Evolutionary conservation across 2,888 invertebrate genomes (phyloP).

Genomic region (Tetragonula carbonaria): DNA sequence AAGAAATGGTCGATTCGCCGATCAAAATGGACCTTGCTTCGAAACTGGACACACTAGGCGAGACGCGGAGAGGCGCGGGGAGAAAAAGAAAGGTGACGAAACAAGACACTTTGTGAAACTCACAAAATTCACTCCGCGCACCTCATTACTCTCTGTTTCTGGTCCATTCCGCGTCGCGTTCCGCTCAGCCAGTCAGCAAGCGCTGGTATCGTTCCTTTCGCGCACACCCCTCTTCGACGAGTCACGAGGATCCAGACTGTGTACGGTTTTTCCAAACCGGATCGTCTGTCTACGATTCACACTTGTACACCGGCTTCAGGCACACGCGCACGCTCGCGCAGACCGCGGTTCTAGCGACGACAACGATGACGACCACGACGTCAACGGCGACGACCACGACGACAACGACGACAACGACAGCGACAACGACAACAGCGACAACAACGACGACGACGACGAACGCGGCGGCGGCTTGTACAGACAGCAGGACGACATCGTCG

Average conservation of each 20-base stretch:
- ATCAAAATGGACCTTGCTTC: neutral
- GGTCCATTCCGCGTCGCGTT: slow-evolving; percentile 24
- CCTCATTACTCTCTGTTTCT: slow-evolving; percentile 50
- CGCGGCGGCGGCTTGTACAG: slow-evolving; percentile 78
- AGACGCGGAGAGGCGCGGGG: too few relatives aligned
- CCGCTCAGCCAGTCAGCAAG: slow-evolving; percentile 33
- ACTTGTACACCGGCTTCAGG: slow-evolving; percentile 63
- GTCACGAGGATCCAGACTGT: slow-evolving; percentile 42
- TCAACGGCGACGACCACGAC: slow-evolving; percentile 56
- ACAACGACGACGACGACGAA: slow-evolving; percentile 64
- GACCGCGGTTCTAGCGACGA: slow-evolving; percentile 68
- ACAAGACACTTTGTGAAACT: slow-evolving; percentile 10
- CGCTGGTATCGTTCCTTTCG: slow-evolving; percentile 36
- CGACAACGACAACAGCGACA: slow-evolving; percentile 73
- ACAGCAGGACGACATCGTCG: slow-evolving; percentile 78
- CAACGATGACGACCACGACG: slow-evolving; percentile 74
- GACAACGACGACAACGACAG: slow-evolving; percentile 82
- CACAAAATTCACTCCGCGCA: slow-evolving; percentile 61
- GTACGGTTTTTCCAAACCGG: slow-evolving; percentile 55
- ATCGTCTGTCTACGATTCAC: slow-evolving; percentile 55
- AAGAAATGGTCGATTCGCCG: neutral
- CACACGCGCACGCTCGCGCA: slow-evolving; percentile 63
- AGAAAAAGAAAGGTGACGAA: too few relatives aligned
- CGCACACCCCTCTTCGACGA: slow-evolving; percentile 50
- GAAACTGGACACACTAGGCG: neutral